These are phyloP conservation scores for Gryllus longicercus DNA, from an alignment of 2,888 invertebrate genomes.

Conservation along the genomic window DNA sequence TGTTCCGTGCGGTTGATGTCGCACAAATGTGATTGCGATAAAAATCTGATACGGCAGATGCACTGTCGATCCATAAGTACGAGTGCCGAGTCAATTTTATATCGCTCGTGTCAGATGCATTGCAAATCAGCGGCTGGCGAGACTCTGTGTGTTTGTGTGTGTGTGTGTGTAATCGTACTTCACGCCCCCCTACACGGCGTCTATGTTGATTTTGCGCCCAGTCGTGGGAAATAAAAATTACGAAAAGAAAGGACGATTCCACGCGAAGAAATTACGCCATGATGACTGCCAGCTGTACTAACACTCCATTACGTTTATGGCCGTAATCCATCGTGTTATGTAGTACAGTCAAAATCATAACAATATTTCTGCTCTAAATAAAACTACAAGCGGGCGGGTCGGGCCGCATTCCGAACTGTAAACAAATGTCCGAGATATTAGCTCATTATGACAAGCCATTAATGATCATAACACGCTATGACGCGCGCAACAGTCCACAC, in stretches of 20 bases:
- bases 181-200: background rate
- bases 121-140: background rate
- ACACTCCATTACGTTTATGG: background rate
- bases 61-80: background rate
- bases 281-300: background rate
- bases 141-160: background rate
- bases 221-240: too few relatives aligned
- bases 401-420: background rate
- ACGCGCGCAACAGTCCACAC: too few relatives aligned
- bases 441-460: slow-evolving; percentile 7
- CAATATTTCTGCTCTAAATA: background rate
- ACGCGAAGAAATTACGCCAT: background rate
- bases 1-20: slow-evolving; percentile 7
- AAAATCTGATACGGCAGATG: background rate
- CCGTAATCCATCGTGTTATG: background rate
- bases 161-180: background rate
- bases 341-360: background rate
- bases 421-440: background rate
- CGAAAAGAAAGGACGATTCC: too few relatives aligned
- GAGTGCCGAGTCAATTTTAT: background rate
- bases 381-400: background rate
- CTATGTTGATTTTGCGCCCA: too few relatives aligned
- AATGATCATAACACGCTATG: background rate
- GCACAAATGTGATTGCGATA: slow-evolving; percentile 10
- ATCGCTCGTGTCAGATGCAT: background rate